Conservation (phyloP, 2,797 vertebrate species). For the Amblyraja radiata region DNA sequence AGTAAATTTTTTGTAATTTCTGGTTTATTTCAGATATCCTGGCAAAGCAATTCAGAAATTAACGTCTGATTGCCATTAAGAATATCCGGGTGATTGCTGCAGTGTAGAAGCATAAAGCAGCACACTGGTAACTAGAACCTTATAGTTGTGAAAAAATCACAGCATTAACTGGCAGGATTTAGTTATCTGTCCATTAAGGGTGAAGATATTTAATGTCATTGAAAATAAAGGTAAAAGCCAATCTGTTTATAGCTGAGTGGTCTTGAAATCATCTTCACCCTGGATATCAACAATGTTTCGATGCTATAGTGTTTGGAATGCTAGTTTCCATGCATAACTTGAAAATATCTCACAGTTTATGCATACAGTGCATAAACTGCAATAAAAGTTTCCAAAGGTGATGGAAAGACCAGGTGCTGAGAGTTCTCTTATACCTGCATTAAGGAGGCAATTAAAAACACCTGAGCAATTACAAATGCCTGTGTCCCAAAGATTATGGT, state of each 20-base stretch:
- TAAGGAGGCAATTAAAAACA: too few species aligned
- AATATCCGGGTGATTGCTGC: not conserved
- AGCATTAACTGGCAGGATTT: not conserved
- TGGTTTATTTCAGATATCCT: not conserved
- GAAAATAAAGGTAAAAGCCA: not conserved
- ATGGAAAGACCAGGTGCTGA: too few species aligned
- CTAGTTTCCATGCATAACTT: not conserved
- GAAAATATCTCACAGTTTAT: not conserved
- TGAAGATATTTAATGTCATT: not conserved
- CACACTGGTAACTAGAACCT: not conserved
- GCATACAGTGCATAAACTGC: too few species aligned
- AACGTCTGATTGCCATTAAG: not conserved
- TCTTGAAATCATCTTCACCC: not conserved
- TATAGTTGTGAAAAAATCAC: not conserved
- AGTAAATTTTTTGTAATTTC: not conserved
- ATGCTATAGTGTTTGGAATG: not conserved
- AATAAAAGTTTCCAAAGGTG: too few species aligned
- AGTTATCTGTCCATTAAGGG: not conserved
- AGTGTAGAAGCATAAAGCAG: not conserved
- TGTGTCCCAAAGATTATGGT: too few species aligned
- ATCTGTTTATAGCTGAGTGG: not conserved
- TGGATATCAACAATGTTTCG: not conserved
- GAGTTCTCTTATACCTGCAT: too few species aligned
- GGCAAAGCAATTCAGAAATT: not conserved
- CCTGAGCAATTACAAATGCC: too few species aligned